phyloP scores from a whole-genome alignment of 2,797 vertebrate species.

The Parambassis ranga region DNA sequence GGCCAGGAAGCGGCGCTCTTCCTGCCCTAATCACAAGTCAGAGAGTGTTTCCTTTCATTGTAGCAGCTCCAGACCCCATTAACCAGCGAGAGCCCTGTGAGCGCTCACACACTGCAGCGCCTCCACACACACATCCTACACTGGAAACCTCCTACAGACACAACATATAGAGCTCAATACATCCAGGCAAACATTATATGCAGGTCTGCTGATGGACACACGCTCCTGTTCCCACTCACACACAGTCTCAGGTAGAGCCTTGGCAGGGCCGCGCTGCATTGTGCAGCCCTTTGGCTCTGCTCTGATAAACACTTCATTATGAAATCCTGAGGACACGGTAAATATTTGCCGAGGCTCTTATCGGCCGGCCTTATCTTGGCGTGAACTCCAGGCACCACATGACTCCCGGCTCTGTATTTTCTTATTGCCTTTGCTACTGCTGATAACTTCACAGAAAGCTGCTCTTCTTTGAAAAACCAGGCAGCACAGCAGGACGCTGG shows the following conservation, averaged over 20 bases:
- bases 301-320: slow-evolving; percentile 83
- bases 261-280: slow-evolving; percentile 52
- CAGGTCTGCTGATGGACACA: slow-evolving; percentile 32
- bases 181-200: slow-evolving; percentile 16
- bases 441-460: slow-evolving; percentile 57
- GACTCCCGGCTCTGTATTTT: slow-evolving; percentile 73
- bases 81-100: slow-evolving; percentile 45
- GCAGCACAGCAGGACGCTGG: slow-evolving; percentile 4
- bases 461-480: slow-evolving; percentile 34
- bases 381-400: slow-evolving; percentile 74
- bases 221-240: slow-evolving; percentile 18
- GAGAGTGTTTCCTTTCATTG: slow-evolving; percentile 85
- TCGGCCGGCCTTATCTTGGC: slow-evolving; percentile 75
- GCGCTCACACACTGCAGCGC: slow-evolving; percentile 16
- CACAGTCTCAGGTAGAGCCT: slow-evolving; percentile 56
- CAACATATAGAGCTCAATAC: slow-evolving; percentile 4
- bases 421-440: slow-evolving; percentile 67
- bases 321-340: slow-evolving; percentile 80
- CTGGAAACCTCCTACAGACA: slow-evolving; percentile 21
- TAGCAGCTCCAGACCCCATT: slow-evolving; percentile 73
- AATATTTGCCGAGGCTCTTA: slow-evolving; percentile 80
- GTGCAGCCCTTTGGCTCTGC: slow-evolving; percentile 62
- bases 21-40: slow-evolving; percentile 83
- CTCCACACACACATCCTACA: slow-evolving; percentile 14
- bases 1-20: slow-evolving; percentile 78